These are phyloP conservation scores for Leptopilina boulardi DNA, from an alignment of 1,140 invertebrate species.

Conservation along the genomic window DNA sequence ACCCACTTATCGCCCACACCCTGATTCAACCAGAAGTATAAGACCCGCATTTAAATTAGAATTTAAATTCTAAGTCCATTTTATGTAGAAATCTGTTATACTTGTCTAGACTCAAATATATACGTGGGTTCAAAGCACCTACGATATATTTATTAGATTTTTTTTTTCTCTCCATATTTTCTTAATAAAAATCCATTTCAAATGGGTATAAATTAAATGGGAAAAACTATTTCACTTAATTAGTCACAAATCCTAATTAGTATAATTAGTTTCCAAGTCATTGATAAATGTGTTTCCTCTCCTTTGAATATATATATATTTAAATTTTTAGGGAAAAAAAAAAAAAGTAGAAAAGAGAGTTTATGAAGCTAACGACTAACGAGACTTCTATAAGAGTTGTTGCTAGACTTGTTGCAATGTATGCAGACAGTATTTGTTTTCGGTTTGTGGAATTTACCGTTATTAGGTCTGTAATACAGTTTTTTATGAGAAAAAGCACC, in stretches of 20 bases:
- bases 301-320: background rate
- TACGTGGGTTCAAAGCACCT: slow-evolving; percentile 14
- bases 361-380: background rate
- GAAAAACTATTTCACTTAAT: background rate
- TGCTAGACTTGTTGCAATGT: slow-evolving; percentile 3
- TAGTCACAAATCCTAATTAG: background rate
- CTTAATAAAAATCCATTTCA: background rate
- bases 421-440: slow-evolving; percentile 9
- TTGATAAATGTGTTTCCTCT: background rate
- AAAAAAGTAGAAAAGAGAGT: background rate
- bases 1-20: slow-evolving; percentile 22
- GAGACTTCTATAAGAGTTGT: background rate
- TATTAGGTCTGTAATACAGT: background rate
- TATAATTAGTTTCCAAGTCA: background rate
- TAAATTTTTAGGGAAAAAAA: background rate
- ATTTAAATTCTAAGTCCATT: background rate
- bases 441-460: slow-evolving; percentile 10
- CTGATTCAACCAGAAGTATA: slow-evolving; percentile 11
- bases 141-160: background rate
- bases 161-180: background rate
- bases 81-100: background rate
- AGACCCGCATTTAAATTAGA: slow-evolving; percentile 23
- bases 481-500: slow-evolving; percentile 8
- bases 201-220: background rate
- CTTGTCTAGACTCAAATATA: background rate